Percentiles rank a stretch among this genome's conserved stretches.
These are phyloP conservation scores for Narcine bancroftii DNA, from an alignment of 2,113 vertebrate genomes.

Conservation along the genomic window DNA sequence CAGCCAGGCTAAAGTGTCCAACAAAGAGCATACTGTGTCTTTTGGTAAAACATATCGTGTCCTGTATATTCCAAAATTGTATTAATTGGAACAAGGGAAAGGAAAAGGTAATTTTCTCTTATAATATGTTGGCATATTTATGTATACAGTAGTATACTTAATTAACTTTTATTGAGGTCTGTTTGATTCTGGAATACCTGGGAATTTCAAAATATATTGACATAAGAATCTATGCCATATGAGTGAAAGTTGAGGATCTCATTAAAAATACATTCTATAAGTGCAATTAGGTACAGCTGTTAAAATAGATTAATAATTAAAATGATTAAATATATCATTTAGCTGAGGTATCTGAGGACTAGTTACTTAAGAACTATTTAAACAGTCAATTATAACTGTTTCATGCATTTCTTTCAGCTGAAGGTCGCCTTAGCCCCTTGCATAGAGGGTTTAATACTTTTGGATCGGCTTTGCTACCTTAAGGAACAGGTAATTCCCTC, in stretches of 20 bases:
- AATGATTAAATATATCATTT: slow-evolving; percentile 10
- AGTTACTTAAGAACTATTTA: not conserved
- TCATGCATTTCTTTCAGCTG: slow-evolving; percentile 57
- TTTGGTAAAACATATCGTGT: slow-evolving; percentile 11
- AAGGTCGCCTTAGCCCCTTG: slow-evolving; percentile 90
- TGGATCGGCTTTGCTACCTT: slow-evolving; percentile 90
- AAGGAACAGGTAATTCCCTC: slow-evolving; percentile 82
- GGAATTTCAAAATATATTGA: slow-evolving; percentile 29
- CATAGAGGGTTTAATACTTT: slow-evolving; percentile 84
- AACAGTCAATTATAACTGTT: not conserved
- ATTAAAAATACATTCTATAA: slow-evolving; percentile 29
- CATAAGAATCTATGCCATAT: slow-evolving; percentile 18
- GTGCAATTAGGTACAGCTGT: slow-evolving; percentile 28
- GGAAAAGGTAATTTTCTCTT: slow-evolving; percentile 30
- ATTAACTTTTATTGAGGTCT: slow-evolving; percentile 10
- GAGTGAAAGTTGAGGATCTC: slow-evolving; percentile 23
- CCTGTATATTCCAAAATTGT: slow-evolving; percentile 10
- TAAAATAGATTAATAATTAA: slow-evolving; percentile 33
- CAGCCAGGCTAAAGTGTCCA: not conserved
- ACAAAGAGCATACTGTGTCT: slow-evolving; percentile 36
- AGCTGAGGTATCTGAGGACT: not conserved
- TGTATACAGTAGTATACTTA: slow-evolving; percentile 3
- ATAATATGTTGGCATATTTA: slow-evolving; percentile 30
- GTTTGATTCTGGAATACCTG: slow-evolving; percentile 10
- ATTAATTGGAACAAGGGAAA: slow-evolving; percentile 21